These are phyloP conservation scores for Salvator merianae DNA, from an alignment of 2,113 vertebrate species.

Conservation along the genomic window DNA sequence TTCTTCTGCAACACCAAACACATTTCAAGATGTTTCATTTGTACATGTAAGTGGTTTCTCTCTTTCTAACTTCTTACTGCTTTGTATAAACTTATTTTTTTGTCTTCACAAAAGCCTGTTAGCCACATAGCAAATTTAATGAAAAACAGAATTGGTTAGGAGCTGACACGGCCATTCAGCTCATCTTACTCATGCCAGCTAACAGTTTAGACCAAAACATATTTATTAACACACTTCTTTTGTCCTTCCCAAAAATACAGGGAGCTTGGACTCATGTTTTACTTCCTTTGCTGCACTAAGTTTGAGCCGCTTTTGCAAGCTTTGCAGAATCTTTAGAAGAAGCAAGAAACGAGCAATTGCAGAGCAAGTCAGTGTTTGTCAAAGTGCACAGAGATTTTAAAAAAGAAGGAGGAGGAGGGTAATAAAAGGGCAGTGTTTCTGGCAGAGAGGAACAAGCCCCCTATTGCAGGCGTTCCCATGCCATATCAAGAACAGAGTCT, in stretches of 20 bases:
- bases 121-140: background rate
- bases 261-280: background rate
- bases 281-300: background rate
- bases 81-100: background rate
- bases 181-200: background rate
- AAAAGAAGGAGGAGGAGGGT: accelerated
- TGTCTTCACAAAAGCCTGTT: background rate
- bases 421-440: background rate
- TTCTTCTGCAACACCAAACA: background rate
- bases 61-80: background rate
- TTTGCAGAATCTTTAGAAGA: background rate
- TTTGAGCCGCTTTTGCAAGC: accelerated
- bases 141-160: background rate
- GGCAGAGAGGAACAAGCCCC: slow-evolving; percentile 1
- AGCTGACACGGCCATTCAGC: slow-evolving; percentile 2
- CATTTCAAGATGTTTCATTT: background rate
- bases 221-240: accelerated
- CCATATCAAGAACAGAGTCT: slow-evolving; percentile 41
- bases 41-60: background rate
- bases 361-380: background rate
- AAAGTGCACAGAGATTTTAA: background rate
- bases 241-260: accelerated
- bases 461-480: slow-evolving; percentile 21
- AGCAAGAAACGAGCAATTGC: background rate
- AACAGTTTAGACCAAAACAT: background rate